Evolutionary conservation across 2,888 invertebrate species (phyloP).

Genomic region (Drosophila fungiperda): DNA sequence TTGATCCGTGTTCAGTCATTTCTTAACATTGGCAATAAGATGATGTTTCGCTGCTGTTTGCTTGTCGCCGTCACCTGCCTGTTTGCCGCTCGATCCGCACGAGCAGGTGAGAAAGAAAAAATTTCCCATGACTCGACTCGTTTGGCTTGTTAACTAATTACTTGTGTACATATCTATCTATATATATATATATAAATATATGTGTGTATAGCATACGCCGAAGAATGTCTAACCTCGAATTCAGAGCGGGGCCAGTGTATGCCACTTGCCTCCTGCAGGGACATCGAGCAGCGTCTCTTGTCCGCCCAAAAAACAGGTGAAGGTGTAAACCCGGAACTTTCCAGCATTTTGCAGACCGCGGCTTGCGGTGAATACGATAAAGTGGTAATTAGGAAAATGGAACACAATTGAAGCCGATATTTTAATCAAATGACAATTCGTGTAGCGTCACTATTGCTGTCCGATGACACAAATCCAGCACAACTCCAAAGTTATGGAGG

Average conservation of each 20-base stretch:
- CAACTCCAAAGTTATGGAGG: conserved; percentile 64
- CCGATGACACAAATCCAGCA: conserved; percentile 63
- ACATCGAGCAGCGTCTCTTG: conserved; percentile 53
- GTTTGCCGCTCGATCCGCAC: conserved; percentile 31
- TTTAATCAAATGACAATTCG: neutral
- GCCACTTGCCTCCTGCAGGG: conserved; percentile 71
- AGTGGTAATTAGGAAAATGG: conserved; percentile 39
- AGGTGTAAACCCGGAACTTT: conserved; percentile 40
- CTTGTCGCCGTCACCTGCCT: conserved; percentile 37
- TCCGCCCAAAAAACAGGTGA: conserved; percentile 27
- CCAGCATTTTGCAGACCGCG: conserved; percentile 48
- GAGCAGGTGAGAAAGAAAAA: conserved; percentile 62
- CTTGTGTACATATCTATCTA: conserved; percentile 25
- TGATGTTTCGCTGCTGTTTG: conserved; percentile 30
- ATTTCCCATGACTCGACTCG: conserved; percentile 34
- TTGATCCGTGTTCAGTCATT: conserved; percentile 1
- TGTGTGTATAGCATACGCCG: conserved; percentile 66
- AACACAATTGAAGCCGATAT: neutral
- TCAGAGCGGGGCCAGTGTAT: conserved; percentile 66
- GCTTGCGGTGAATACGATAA: conserved; percentile 60
- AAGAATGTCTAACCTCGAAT: conserved; percentile 63
- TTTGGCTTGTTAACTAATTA: conserved; percentile 32
- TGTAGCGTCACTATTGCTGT: conserved; percentile 76
- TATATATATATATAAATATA: neutral
- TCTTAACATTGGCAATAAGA: neutral